Evolutionary conservation across 2,113 vertebrate genomes (phyloP), one percentile per base, ranked within the genome.

Genomic region (Chitala chitala): DNA sequence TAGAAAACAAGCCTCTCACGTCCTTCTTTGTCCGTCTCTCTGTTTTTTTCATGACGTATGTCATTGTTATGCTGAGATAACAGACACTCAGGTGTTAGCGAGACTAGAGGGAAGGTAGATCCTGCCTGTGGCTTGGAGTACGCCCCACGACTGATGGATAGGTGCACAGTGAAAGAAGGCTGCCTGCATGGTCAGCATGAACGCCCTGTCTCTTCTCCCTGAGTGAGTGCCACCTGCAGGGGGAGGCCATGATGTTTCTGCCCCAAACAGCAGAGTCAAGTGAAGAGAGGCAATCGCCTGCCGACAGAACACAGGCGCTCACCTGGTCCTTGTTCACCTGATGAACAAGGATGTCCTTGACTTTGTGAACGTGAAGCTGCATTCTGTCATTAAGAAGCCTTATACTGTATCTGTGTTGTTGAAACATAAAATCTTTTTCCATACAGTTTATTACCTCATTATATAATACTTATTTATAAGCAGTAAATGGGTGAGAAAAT

Each of bases 391-490:
- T 66, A 50, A 53, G 8, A n/a, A 66, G 59, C 31, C 15, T 51
- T 71, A 51, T n/a, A 63, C 17, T 33, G 38, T 5, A 63, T 22
- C 59, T 36, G n/a, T 33, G 38, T 36, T 36, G 58, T 63, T 9
- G 58, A 63, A 13, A 63, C 58, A 63, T 63, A 36, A 63, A 38
- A 63, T 33, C 59, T 63, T 61, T 31, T 61, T 63, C 59, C 38
- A 33, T 20, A 38, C 33, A 63, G 20, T 63, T 63, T 36, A 38
- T 36, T 8, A 38, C 3, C 15, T 1, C 33, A 38, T 63, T 63
- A 33, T 61, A 61, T 26, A 31, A 61, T 3, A 33, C n/a, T n/a
- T n/a, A n/a, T n/a, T n/a, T n/a, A n/a, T n/a, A 17, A 13, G 17
- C 33, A 38, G 38, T 63, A 36, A 63, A 63, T n/a, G 33, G 59